Evolutionary conservation across 2,888 invertebrate species (phyloP), one percentile per base, ranked within the genome.

Genomic region (Piscicola geometra): DNA sequence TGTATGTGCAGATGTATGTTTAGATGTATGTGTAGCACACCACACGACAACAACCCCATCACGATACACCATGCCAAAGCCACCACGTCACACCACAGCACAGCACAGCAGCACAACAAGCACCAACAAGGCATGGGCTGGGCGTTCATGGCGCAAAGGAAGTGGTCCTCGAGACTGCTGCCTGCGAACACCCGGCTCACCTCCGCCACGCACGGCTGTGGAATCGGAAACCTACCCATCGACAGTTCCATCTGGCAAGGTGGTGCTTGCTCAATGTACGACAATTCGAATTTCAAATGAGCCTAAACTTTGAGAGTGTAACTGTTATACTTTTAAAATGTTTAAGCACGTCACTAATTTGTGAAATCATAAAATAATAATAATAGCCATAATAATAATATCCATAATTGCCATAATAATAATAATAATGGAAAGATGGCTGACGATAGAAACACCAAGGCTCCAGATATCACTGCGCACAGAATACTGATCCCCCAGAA

Each of bases 161-260:
- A 77, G 77, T 85, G 85, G 75, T 85, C 84, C 41, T 82, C 82
- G 78, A 82, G 80, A 28, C 81, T 81, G 76, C 83, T 81, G 50
- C 82, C 81, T 47, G 82, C 83, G 81, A 85, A 85, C 68, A 85
- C 82, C 60, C 79, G 81, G 35, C 80, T 81, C 52, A 84, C 77
- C 71, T 85, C 84, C 64, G 82, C 81, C 0, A 81, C 81, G 75
- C 95, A 93, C 0, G 96, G 96, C n/a, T 95, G 94, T 25, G 98
- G 98, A 81, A 98, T 97, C 2, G 98, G 98, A 85, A 96, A 99
- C 90, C 94, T 93, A n/a, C 98, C 98, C 79, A 98, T 93, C 0
- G 97, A 96, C 93, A 99, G 93, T 88, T 99, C 99, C 2, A 56
- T 56, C 60, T 56, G 60, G 3, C 3, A n/a, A n/a, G n/a, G n/a